These are phyloP conservation scores for Myathropa florea DNA, from an alignment of 2,888 invertebrate genomes.

Conservation along the genomic window DNA sequence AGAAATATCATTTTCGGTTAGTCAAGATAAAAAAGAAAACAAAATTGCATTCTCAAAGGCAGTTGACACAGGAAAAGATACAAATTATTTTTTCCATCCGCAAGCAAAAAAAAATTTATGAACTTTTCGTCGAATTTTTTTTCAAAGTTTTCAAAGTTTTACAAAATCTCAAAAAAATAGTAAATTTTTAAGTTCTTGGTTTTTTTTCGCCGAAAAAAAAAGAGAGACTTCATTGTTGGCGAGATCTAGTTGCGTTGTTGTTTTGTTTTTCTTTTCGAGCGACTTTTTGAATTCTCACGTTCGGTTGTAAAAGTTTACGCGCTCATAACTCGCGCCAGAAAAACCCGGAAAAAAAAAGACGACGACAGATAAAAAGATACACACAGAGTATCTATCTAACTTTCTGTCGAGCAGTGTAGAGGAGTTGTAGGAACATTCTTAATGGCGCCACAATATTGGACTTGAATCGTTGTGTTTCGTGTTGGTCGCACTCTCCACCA, in stretches of 20 bases:
- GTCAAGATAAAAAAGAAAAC: slow-evolving; percentile 49
- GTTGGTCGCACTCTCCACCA: slow-evolving; percentile 7
- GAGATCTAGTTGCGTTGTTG: neutral
- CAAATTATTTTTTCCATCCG: neutral
- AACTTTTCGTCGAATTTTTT: slow-evolving; percentile 14
- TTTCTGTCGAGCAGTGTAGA: slow-evolving; percentile 23
- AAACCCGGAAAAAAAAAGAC: slow-evolving; percentile 48
- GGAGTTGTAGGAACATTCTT: slow-evolving; percentile 47
- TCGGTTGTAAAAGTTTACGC: slow-evolving; percentile 63
- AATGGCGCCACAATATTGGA: slow-evolving; percentile 67
- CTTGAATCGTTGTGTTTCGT: slow-evolving; percentile 47
- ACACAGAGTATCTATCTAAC: slow-evolving; percentile 41
- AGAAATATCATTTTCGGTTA: slow-evolving; percentile 72
- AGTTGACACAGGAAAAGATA: slow-evolving; percentile 40
- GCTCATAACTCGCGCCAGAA: slow-evolving; percentile 65
- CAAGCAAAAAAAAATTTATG: neutral
- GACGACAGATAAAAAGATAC: slow-evolving; percentile 55
- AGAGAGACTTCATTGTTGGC: slow-evolving; percentile 1
- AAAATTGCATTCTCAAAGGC: slow-evolving; percentile 67
- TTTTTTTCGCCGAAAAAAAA: neutral
- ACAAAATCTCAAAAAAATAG: neutral
- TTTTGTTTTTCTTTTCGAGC: slow-evolving; percentile 4
- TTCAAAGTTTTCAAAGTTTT: slow-evolving; percentile 16
- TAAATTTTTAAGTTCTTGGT: slow-evolving; percentile 4
- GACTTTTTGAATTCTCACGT: slow-evolving; percentile 53